A percentile compares a stretch with the other conserved stretches of the same genome.
Conservation (phyloP, 2,888 invertebrate genomes). For the Urechis unicinctus region DNA sequence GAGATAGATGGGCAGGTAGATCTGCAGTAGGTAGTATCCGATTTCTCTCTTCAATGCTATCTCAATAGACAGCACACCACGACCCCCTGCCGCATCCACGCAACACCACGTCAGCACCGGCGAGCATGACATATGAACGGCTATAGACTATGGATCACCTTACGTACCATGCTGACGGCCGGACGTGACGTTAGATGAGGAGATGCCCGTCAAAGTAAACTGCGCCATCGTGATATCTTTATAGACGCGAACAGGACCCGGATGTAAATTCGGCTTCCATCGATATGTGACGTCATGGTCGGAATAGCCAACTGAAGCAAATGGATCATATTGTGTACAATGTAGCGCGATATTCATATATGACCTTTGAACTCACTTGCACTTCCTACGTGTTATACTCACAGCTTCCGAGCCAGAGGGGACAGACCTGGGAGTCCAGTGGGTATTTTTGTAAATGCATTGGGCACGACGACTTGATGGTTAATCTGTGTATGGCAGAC, state of each 20-base stretch:
- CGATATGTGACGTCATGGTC: constrained; percentile 14
- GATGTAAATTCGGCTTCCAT: constrained; percentile 16
- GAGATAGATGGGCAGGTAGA: constrained; percentile 89
- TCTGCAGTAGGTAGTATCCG: constrained; percentile 91
- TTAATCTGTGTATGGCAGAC: constrained; percentile 7
- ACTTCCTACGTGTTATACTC: constrained; percentile 6
- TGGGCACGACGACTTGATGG: constrained; percentile 27
- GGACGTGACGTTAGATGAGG: no score
- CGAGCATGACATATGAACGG: not conserved
- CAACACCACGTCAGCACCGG: not conserved
- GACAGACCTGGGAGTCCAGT: constrained; percentile 38
- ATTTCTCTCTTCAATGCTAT: constrained; percentile 89
- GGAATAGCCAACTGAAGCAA: constrained; percentile 18
- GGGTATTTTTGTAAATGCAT: constrained; percentile 45
- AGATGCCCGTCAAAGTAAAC: constrained; percentile 14
- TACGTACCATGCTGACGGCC: constrained; percentile 8
- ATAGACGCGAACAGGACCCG: constrained; percentile 15
- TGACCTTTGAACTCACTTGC: no score
- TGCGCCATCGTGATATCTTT: constrained; percentile 23
- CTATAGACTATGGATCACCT: not conserved
- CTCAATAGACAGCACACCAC: constrained; percentile 84
- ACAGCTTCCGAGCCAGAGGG: constrained; percentile 28
- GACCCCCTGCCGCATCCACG: constrained; percentile 52
- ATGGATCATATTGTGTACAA: not conserved
- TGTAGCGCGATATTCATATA: no score